Evolutionary conservation across 2,113 vertebrate genomes (phyloP).

Genomic region (Bufo bufo): DNA sequence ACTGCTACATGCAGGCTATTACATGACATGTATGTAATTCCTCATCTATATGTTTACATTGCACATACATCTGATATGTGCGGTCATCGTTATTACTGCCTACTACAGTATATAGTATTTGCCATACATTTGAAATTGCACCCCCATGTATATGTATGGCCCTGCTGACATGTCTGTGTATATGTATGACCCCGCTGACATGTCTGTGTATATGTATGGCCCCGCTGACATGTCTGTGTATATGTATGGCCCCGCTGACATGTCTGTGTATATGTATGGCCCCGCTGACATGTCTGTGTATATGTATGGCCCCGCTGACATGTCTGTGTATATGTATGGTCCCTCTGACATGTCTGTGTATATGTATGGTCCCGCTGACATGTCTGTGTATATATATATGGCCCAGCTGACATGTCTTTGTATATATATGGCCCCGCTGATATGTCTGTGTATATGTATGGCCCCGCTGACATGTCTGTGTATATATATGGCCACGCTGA

Average conservation of each 20-base stretch:
- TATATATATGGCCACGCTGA: not conserved
- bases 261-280: not conserved
- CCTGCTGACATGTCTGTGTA: slow-evolving; percentile 2
- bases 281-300: not conserved
- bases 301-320: not conserved
- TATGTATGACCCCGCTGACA: not conserved
- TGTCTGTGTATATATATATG: not conserved
- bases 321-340: not conserved
- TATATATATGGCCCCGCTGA: not conserved
- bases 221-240: not conserved
- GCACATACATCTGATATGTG: too few relatives aligned
- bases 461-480: not conserved
- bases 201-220: not conserved
- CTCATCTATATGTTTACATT: too few relatives aligned
- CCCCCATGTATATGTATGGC: not conserved
- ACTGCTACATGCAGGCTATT: too few relatives aligned
- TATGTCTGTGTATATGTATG: not conserved
- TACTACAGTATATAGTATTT: too few relatives aligned
- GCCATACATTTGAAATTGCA: not conserved
- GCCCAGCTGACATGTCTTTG: not conserved
- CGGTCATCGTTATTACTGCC: too few relatives aligned
- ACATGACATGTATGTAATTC: not conserved
- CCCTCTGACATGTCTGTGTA: not conserved
- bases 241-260: not conserved
- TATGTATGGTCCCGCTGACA: not conserved